phyloP scores from a whole-genome alignment of 2,797 vertebrate species.

The Coccyzus lansbergi region DNA sequence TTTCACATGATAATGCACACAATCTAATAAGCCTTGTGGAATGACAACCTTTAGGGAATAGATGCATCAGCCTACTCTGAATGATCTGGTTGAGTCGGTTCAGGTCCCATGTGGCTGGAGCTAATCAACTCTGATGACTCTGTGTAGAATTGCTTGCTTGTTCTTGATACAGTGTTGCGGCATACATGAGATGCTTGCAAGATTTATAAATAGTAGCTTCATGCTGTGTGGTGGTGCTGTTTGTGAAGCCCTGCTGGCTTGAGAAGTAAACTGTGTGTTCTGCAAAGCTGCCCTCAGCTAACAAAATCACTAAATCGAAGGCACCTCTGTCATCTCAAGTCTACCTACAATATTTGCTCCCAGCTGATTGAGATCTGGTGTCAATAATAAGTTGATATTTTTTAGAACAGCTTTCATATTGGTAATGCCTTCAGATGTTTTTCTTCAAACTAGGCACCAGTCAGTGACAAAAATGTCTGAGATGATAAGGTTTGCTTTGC shows the following conservation, averaged over 20 bases:
- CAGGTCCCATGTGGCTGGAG: background rate
- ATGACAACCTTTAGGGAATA: background rate
- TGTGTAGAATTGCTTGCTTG: background rate
- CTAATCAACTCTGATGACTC: background rate
- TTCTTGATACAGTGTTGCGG: background rate
- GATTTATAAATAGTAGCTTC: slow-evolving; percentile 5
- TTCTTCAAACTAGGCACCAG: background rate
- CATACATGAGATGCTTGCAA: background rate
- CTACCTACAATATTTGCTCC: background rate
- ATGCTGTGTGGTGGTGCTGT: background rate
- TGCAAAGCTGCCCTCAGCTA: background rate
- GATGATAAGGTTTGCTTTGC: background rate
- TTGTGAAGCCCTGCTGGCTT: background rate
- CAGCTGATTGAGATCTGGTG: background rate
- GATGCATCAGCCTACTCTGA: background rate
- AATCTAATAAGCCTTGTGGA: background rate
- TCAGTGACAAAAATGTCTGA: background rate
- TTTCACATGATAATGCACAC: background rate
- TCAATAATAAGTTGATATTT: background rate
- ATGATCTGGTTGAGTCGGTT: background rate
- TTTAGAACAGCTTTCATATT: background rate
- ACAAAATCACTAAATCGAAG: background rate
- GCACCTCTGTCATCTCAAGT: background rate
- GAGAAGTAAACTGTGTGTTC: background rate
- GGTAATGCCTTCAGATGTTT: background rate